Base-by-base conservation (phyloP, 2,113 vertebrate species). In the Odontesthes bonariensis region DNA sequence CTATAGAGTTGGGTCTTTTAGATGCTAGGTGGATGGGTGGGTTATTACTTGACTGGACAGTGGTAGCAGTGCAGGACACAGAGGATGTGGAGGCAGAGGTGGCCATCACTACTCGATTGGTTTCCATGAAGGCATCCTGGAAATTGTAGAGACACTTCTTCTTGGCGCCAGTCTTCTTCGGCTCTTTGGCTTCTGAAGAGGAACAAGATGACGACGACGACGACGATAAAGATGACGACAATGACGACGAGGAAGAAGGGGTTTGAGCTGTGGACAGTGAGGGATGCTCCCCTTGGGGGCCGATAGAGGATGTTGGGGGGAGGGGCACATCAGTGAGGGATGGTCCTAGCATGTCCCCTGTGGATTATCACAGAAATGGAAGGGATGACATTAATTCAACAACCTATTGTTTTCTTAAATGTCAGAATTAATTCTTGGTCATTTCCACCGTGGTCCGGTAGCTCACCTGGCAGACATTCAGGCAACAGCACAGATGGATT, bases 61-160 rank as follows among this genome's bases (percentile, higher is more conserved):
- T 98, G 86, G 98, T 97, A 88, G 97, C 96, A 16, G 96, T 97
- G 94, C 97, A 98, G 76, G 97, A 98, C 86, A 98, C 96, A 0
- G 97, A 97, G 66, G 97, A 96, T 3, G 96, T 95, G 86, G 98
- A 95, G 14, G 97, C 97, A 1, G 97, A 98, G 3, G 97, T 97
- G 89, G 97, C 96, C 98, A 98, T 97, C 78, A 96, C 95, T 67
- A 96, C 96, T 81, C 97, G 96, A 88, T 95, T 97, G 82, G 96
- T 94, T 92, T 99, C 97, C 96, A 97, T 94, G 91, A 98, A 98
- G 93, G 97, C 96, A 92, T 99, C 97, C 92, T 99, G 97, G 94
- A 98, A 99, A 93, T 96, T 98, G 89, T 98, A 98, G 59, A 99
- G 94, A 95, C 97, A 99, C 91, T 99, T 99, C 94, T 98, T 99